Percentiles rank a stretch among this genome's conserved stretches.
Evolutionary conservation across 2,113 vertebrate genomes (phyloP).

Genomic region (Myotis lucifugus): DNA sequence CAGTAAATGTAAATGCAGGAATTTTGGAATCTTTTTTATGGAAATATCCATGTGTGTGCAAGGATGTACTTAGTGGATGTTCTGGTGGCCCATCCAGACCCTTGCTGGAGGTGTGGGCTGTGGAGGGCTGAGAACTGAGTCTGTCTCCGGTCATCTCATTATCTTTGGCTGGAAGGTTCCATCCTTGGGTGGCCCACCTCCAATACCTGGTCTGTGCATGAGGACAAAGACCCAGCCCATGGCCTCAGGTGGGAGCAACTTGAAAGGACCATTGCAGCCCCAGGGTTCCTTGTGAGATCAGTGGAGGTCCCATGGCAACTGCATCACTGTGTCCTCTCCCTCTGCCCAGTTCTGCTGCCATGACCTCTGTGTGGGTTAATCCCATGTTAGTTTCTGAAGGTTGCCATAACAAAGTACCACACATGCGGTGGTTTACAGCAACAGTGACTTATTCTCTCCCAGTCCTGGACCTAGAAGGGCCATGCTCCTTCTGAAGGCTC

Average conservation of each 20-base stretch:
- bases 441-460: neutral
- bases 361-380: neutral
- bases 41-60: neutral
- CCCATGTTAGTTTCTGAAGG: neutral
- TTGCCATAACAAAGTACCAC: neutral
- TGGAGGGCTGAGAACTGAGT: neutral
- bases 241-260: neutral
- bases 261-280: neutral
- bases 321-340: neutral
- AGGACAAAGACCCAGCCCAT: rapidly evolving
- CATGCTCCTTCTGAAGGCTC: neutral
- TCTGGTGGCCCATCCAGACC: neutral
- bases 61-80: neutral
- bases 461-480: neutral
- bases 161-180: too few species aligned
- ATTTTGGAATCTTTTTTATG: neutral
- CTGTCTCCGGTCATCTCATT: neutral
- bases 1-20: neutral
- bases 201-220: neutral
- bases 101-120: neutral
- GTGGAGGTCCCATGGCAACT: rapidly evolving
- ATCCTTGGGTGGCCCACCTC: too few species aligned
- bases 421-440: neutral
- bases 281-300: neutral
- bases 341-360: neutral